Evolutionary conservation across 2,797 vertebrate genomes (phyloP), one percentile per base, ranked within the genome.

Genomic region (Harpagifer antarcticus): DNA sequence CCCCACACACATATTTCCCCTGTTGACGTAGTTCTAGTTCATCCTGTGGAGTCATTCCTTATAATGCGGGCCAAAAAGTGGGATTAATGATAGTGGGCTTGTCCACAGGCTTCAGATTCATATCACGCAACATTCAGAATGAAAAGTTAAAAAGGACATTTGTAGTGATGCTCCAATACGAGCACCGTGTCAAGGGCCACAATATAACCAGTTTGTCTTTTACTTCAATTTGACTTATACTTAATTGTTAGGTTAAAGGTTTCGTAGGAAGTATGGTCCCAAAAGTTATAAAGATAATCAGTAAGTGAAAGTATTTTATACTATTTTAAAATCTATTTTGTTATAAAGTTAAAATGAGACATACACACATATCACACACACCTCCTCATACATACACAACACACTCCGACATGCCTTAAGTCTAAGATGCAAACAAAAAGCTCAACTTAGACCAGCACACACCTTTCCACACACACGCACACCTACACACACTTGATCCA

Each of bases 401-500:
- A 27, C 27, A 27, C 27, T 27, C 27, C 27, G 27, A 27, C 27
- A 27, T 27, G 27, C 27, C 27, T 27, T 27, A 27, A 27, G 27
- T 27, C 27, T 27, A 27, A 27, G 27, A 27, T 27, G 27, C 27
- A 27, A 27, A 27, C 27, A 27, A 27, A 27, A 27, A 27, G 4
- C 27, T 27, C 27, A 27, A 27, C 27, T 27, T 27, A 27, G 27
- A 27, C 27, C 27, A 27, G 27, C 27, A 45, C 14, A 17, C 50
- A 44, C 53, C 33, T 9, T 23, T 45, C 54, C 45, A 47, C 47
- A 62, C 56, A 23, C 42, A 12, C 49, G 5, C 9, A 2, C 48
- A 45, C 14, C 11, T 49, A 44, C 53, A 42, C 11, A 31, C 50
- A 57, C 45, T 52, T 17, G 45, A 72, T 55, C 66, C 20, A 56